Base-by-base conservation (phyloP, 2,888 invertebrate genomes). In the Rhamnusium bicolor region DNA sequence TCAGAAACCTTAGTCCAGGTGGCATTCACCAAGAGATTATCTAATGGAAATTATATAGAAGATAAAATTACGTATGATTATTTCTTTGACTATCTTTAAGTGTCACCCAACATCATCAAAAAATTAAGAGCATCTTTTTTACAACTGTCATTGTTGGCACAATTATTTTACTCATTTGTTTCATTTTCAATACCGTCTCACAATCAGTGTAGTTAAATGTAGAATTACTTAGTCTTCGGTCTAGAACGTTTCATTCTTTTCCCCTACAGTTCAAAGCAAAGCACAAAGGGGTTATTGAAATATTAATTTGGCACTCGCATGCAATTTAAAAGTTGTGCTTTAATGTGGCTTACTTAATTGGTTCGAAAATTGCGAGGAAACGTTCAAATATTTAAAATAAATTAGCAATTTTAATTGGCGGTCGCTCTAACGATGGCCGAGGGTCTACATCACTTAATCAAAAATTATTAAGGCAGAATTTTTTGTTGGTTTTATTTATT, bases 381-480 rank as follows among this genome's bases (percentile, higher is more conserved):
- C 54, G 54, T 54, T 47, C 47, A 62, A 62, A 62, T 24, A 62
- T 62, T 24, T 51, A 51, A 19, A 19, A 51, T 12, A 51, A 51
- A 51, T 51, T 19, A 51, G 51, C 51, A 51, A 51, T 51, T 51
- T 51, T 58, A 58, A 58, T 58, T 27, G 32, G 58, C 18, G 58
- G 58, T 21, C 19, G 21, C 10, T 24, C 16, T 19, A 49, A 12
- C 62, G 6, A 12, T 60, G 40, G 18, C 6, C 54, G 10, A n/a
- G 24, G 54, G 27, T 54, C 27, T 14, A 5, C 54, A n/a, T 54
- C n/a, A 14, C 54, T 54, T 54, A 54, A 24, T 19, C 19, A 24
- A 24, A 54, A 54, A 24, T 24, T 14, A n/a, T n/a, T 40, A 40
- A 40, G 40, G 12, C 1, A 40, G n/a, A 4, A n/a, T 40, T 40